These are phyloP conservation scores for Leptopterna dolabrata DNA, from an alignment of 2,888 invertebrate species.

Conservation along the genomic window DNA sequence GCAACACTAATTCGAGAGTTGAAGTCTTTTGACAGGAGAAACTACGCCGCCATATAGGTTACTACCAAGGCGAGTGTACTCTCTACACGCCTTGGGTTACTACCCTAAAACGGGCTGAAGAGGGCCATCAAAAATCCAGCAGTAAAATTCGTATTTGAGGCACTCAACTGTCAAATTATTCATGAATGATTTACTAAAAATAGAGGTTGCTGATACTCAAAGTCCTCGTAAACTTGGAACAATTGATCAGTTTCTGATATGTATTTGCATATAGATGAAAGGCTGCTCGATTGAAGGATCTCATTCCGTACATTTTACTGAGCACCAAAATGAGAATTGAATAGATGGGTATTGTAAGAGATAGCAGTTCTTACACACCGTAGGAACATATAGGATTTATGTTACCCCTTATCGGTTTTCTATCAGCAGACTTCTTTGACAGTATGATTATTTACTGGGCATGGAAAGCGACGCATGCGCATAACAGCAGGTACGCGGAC, in stretches of 20 bases:
- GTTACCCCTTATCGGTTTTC: neutral
- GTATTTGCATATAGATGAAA: neutral
- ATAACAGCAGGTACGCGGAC: neutral
- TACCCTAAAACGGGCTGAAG: no score
- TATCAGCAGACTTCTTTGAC: neutral
- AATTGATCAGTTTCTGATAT: neutral
- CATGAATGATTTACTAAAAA: neutral
- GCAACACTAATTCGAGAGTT: no score
- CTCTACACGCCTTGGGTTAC: no score
- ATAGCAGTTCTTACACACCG: neutral
- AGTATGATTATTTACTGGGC: constrained; percentile 4
- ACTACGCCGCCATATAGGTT: no score
- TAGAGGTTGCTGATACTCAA: neutral
- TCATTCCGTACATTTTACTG: neutral
- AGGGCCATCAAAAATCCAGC: no score
- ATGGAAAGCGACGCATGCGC: neutral
- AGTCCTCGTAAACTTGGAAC: neutral
- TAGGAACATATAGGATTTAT: neutral
- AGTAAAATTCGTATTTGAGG: no score
- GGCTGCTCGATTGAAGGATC: neutral
- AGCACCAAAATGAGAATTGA: neutral
- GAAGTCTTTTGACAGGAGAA: no score
- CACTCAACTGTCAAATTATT: neutral
- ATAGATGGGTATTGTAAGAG: neutral
- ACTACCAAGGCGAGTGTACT: no score